These are phyloP conservation scores for Bombyx mandarina DNA, from an alignment of 1,140 invertebrate genomes.

Conservation along the genomic window DNA sequence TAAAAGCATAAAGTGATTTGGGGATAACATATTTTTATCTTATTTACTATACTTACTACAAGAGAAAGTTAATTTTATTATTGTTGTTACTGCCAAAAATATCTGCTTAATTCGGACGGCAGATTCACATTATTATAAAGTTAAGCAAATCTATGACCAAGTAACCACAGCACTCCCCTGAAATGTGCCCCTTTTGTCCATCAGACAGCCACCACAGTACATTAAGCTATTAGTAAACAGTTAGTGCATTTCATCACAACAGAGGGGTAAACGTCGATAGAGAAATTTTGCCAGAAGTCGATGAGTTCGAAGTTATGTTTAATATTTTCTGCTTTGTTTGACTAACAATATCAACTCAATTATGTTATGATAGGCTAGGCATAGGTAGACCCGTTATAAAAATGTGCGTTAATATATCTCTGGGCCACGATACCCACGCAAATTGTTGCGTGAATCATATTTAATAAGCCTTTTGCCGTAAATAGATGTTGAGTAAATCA, in stretches of 20 bases:
- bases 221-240: conserved; percentile 59
- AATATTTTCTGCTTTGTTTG: too few relatives aligned
- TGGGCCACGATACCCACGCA: conserved; percentile 19
- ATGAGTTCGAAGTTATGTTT: too few relatives aligned
- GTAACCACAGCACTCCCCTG: not conserved
- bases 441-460: conserved; percentile 10
- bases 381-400: too few relatives aligned
- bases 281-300: too few relatives aligned
- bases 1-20: too few relatives aligned
- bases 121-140: conserved; percentile 2
- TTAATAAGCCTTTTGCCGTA: conserved; percentile 16
- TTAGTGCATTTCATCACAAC: conserved; percentile 23
- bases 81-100: too few relatives aligned
- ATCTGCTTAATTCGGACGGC: too few relatives aligned
- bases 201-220: conserved; percentile 36
- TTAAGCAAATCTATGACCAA: not conserved
- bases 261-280: not conserved
- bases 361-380: too few relatives aligned
- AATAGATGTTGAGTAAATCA: conserved; percentile 17
- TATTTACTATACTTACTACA: too few relatives aligned
- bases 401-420: not conserved
- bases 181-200: conserved; percentile 24
- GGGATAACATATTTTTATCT: too few relatives aligned
- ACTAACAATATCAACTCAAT: too few relatives aligned
- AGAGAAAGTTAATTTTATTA: too few relatives aligned